A percentile compares a stretch with the other conserved stretches of the same genome.
phyloP scores from a whole-genome alignment of 1,140 invertebrate genomes.

The Drosophila novamexicana region DNA sequence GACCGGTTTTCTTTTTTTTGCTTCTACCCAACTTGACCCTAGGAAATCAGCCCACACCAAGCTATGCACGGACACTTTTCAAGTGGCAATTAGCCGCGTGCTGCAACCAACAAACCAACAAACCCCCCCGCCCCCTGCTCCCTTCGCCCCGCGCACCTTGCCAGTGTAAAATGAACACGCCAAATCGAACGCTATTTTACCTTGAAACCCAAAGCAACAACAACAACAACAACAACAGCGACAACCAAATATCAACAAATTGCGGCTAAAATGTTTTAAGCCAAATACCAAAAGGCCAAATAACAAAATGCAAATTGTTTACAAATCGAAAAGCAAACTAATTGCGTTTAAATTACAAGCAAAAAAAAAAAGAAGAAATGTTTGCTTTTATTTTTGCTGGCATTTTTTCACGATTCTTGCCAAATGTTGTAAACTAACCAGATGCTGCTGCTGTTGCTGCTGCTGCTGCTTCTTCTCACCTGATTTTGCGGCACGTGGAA shows the following conservation, averaged over 20 bases:
- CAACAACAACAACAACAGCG: slow-evolving; percentile 11
- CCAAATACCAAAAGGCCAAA: slow-evolving; percentile 26
- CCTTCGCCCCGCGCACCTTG: not conserved
- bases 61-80: slow-evolving; percentile 14
- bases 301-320: slow-evolving; percentile 59
- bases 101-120: not conserved
- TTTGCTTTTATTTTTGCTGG: not conserved
- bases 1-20: slow-evolving; percentile 4
- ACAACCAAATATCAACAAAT: slow-evolving; percentile 50
- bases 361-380: not conserved
- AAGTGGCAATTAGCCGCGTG: slow-evolving; percentile 70
- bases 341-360: slow-evolving; percentile 75
- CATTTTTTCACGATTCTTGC: not conserved
- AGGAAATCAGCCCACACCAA: slow-evolving; percentile 21
- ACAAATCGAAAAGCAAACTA: slow-evolving; percentile 59
- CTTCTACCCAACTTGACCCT: slow-evolving; percentile 34
- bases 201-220: slow-evolving; percentile 44
- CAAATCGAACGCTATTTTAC: slow-evolving; percentile 54
- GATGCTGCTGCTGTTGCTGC: not conserved
- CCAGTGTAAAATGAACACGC: slow-evolving; percentile 48
- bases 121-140: too few relatives aligned
- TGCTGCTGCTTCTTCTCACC: not conserved
- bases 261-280: slow-evolving; percentile 37
- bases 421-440: slow-evolving; percentile 5
- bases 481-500: not conserved